phyloP scores from a whole-genome alignment of 2,888 invertebrate genomes.

The Strigamia transsilvanica region DNA sequence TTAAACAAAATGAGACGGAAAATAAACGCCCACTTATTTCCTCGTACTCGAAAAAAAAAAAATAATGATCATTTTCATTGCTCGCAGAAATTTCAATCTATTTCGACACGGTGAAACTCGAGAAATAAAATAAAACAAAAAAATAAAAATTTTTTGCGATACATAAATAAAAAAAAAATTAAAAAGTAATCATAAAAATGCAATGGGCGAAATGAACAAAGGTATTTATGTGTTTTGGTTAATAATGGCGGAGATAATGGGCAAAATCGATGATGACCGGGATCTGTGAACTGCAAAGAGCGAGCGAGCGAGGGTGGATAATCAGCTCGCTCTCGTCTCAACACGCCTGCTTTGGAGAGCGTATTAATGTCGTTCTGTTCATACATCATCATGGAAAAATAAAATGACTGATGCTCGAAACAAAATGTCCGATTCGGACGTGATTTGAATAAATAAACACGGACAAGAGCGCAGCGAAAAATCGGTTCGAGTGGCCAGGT shows the following conservation, averaged over 20 bases:
- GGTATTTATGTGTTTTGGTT: not conserved
- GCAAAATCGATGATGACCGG: slow-evolving; percentile 41
- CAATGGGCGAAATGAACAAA: not conserved
- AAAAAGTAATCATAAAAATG: not conserved
- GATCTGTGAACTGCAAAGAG: slow-evolving; percentile 37
- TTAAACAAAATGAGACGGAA: slow-evolving; percentile 24
- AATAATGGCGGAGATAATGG: slow-evolving; percentile 50
- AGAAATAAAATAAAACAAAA: not conserved
- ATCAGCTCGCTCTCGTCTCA: slow-evolving; percentile 37
- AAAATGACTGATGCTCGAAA: not conserved
- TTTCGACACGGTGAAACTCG: slow-evolving; percentile 36
- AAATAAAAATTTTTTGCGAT: not conserved
- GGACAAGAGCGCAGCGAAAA: not conserved
- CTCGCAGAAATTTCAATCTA: slow-evolving; percentile 3
- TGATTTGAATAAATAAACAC: not conserved
- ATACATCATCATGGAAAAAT: not conserved
- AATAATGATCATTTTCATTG: slow-evolving; percentile 4
- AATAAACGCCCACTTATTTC: slow-evolving; percentile 30
- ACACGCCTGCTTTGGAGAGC: slow-evolving; percentile 43
- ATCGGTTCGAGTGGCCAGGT: not conserved
- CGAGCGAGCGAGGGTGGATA: slow-evolving; percentile 40
- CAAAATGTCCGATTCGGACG: not conserved
- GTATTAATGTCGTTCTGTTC: not conserved
- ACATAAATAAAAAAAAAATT: not conserved
- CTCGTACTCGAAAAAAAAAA: slow-evolving; percentile 5